Evolutionary conservation across 2,888 invertebrate species (phyloP).

Genomic region (Myopa tessellatipennis): DNA sequence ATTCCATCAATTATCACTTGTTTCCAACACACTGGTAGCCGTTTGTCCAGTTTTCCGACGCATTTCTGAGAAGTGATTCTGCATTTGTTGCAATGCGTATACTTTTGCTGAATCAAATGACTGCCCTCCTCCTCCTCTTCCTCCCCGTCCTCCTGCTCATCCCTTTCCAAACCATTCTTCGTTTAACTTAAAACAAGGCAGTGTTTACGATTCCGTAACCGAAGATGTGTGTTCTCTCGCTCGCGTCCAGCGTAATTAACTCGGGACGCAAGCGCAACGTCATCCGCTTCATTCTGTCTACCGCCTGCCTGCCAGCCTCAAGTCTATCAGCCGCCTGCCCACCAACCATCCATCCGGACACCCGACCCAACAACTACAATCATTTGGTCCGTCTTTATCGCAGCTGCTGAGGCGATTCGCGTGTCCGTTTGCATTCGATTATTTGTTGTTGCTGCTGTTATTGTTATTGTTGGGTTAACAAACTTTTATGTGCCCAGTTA

Average conservation of each 20-base stretch:
- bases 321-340: not conserved
- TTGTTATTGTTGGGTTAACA: slow-evolving; percentile 28
- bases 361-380: no score
- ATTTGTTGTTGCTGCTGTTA: not conserved
- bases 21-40: not conserved
- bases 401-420: not conserved
- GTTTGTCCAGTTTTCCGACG: not conserved
- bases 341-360: no score
- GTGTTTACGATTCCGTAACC: no score
- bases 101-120: not conserved
- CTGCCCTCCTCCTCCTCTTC: not conserved
- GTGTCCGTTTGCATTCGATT: not conserved
- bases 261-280: not conserved
- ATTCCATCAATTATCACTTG: not conserved
- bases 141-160: not conserved
- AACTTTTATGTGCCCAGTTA: slow-evolving; percentile 41
- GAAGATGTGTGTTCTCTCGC: no score
- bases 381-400: no score
- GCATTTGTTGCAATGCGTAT: not conserved
- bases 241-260: no score
- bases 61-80: not conserved
- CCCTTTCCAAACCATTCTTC: no score
- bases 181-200: no score
- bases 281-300: not conserved
- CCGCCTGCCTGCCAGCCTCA: not conserved